These are phyloP conservation scores for Blera fallax DNA, from an alignment of 2,888 invertebrate genomes.

Conservation along the genomic window DNA sequence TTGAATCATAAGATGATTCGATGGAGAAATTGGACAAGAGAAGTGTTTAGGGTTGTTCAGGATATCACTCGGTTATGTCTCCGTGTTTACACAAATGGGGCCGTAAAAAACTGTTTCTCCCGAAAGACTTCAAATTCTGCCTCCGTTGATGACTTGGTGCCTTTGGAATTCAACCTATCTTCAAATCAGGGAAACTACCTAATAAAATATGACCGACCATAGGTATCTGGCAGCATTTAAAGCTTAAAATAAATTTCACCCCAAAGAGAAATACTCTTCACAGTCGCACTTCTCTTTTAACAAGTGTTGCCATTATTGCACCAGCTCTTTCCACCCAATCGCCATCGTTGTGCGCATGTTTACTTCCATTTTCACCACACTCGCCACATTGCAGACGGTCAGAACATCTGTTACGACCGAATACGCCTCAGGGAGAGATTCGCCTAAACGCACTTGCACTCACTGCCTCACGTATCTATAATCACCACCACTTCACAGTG, in stretches of 20 bases:
- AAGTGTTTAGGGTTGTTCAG: no score
- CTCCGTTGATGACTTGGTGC: no score
- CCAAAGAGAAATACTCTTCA: slow-evolving; percentile 25
- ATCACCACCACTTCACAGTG: neutral
- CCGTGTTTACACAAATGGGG: no score
- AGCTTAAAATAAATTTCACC: neutral
- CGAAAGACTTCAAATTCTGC: no score
- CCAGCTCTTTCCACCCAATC: slow-evolving; percentile 18
- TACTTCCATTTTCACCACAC: slow-evolving; percentile 49
- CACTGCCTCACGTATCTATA: neutral
- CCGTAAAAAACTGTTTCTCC: no score
- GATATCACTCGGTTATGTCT: no score
- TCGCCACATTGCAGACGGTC: slow-evolving; percentile 26
- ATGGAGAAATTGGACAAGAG: no score
- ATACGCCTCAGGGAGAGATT: neutral
- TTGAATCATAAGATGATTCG: no score
- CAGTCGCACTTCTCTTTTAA: neutral
- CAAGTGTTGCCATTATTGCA: slow-evolving; percentile 17
- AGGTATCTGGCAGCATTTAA: slow-evolving; percentile 47
- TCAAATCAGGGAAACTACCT: no score
- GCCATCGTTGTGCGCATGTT: slow-evolving; percentile 54
- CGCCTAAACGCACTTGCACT: slow-evolving; percentile 17
- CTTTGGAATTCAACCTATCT: no score
- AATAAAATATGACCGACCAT: neutral
- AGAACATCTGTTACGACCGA: slow-evolving; percentile 33